These are phyloP conservation scores for Microvelia longipes DNA, from an alignment of 1,140 invertebrate genomes.

Conservation along the genomic window DNA sequence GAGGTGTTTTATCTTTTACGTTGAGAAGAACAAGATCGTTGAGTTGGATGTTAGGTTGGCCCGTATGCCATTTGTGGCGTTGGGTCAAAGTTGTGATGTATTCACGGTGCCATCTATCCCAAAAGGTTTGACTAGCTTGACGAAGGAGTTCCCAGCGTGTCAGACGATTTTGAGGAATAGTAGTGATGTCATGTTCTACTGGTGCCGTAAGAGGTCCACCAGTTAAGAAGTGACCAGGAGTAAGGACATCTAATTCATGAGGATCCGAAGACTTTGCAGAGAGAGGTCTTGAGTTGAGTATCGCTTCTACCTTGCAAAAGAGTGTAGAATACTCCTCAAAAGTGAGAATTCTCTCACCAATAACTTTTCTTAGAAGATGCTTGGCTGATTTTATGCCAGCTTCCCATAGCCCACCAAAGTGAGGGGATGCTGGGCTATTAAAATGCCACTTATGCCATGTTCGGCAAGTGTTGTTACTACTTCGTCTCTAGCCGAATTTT, in stretches of 20 bases:
- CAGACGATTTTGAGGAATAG: background rate
- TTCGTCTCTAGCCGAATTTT: constrained; percentile 3
- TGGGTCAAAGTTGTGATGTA: background rate
- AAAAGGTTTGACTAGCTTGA: background rate
- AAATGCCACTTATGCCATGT: constrained; percentile 30
- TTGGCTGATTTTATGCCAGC: background rate
- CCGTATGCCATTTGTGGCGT: background rate
- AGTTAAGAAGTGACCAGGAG: constrained; percentile 23
- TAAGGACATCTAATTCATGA: constrained; percentile 18
- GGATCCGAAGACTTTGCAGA: constrained; percentile 19
- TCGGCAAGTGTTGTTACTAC: background rate
- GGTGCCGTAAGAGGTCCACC: constrained; percentile 9
- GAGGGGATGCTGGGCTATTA: constrained; percentile 28
- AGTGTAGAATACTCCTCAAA: constrained; percentile 18
- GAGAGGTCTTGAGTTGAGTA: constrained; percentile 20
- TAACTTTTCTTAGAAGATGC: background rate
- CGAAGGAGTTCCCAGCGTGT: background rate
- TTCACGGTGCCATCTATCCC: background rate
- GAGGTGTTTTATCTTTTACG: background rate
- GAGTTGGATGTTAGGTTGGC: background rate
- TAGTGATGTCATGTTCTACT: background rate
- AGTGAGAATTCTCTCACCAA: constrained; percentile 26
- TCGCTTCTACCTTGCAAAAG: constrained; percentile 19
- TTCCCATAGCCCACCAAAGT: constrained; percentile 28
- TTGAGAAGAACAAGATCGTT: background rate